Percentiles rank a stretch among this genome's conserved stretches.
Conservation (phyloP, 2,797 vertebrate genomes). For the Lutjanus campechanus region DNA sequence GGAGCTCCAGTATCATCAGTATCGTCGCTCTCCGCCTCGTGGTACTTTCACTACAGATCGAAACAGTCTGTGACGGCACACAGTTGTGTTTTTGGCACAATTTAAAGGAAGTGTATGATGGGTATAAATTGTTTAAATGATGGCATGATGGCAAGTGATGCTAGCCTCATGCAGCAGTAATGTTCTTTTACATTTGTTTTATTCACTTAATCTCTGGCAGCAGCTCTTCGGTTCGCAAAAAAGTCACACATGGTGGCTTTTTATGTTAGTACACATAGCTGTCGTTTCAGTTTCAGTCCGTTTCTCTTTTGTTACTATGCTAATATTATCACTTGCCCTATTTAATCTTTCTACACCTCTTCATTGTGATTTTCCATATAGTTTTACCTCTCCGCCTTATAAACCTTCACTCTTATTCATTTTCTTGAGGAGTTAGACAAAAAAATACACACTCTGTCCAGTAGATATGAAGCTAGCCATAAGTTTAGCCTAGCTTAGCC, state of each 20-base stretch:
- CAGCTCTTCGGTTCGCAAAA: not conserved
- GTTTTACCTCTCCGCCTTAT: not conserved
- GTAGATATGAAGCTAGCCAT: too few species aligned
- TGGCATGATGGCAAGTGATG: not conserved
- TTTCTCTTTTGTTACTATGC: not conserved
- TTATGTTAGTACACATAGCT: not conserved
- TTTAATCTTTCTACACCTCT: not conserved
- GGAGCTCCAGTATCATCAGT: constrained; percentile 28
- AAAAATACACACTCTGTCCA: not conserved
- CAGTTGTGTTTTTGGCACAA: not conserved
- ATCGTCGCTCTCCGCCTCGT: not conserved
- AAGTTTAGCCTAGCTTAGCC: too few species aligned
- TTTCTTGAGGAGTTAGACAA: not conserved
- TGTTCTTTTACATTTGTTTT: not conserved
- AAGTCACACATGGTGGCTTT: not conserved
- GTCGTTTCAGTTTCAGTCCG: too few species aligned
- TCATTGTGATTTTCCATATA: too few species aligned
- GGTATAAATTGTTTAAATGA: not conserved
- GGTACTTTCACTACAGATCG: not conserved
- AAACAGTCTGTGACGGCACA: not conserved
- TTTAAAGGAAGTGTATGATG: constrained; percentile 1
- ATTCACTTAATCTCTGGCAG: not conserved
- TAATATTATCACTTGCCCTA: not conserved
- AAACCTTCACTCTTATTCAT: not conserved
- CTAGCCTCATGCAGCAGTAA: not conserved